Percentiles rank a stretch among this genome's conserved stretches.
phyloP scores from a whole-genome alignment of 2,888 invertebrate genomes.

The Epinotia brunnichana region DNA sequence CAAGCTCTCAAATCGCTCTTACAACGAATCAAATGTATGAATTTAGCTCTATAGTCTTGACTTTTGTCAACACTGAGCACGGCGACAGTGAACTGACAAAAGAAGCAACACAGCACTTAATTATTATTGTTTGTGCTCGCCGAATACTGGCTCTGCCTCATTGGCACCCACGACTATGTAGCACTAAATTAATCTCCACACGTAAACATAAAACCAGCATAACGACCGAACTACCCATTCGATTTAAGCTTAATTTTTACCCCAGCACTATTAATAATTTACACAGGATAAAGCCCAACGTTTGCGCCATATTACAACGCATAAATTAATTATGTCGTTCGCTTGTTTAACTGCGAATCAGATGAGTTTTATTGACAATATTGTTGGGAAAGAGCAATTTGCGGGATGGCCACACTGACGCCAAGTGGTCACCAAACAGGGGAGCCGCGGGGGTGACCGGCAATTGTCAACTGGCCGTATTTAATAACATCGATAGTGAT shows the following conservation, averaged over 20 bases:
- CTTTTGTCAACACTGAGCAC: too few species aligned
- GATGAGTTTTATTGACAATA: slow-evolving; percentile 84
- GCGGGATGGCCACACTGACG: slow-evolving; percentile 79
- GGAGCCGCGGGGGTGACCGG: slow-evolving; percentile 57
- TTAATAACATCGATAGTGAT: slow-evolving; percentile 64
- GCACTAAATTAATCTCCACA: slow-evolving; percentile 76
- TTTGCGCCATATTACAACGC: slow-evolving; percentile 83
- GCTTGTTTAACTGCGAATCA: slow-evolving; percentile 84
- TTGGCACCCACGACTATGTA: slow-evolving; percentile 39
- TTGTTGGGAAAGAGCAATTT: slow-evolving; percentile 83
- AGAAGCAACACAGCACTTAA: background rate
- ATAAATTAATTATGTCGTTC: slow-evolving; percentile 84
- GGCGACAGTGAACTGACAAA: background rate
- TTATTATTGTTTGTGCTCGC: background rate
- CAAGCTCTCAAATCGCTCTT: too few species aligned
- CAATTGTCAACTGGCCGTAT: slow-evolving; percentile 68
- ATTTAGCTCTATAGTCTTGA: too few species aligned
- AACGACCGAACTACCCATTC: slow-evolving; percentile 81
- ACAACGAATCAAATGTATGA: too few species aligned
- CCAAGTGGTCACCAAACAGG: slow-evolving; percentile 81
- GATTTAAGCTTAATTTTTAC: slow-evolving; percentile 84
- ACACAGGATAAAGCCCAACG: slow-evolving; percentile 80
- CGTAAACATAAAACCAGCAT: slow-evolving; percentile 79
- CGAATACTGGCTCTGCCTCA: background rate
- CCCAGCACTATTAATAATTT: slow-evolving; percentile 84